Evolutionary conservation across 2,888 invertebrate genomes (phyloP).

Genomic region (Acrobasis consociella): DNA sequence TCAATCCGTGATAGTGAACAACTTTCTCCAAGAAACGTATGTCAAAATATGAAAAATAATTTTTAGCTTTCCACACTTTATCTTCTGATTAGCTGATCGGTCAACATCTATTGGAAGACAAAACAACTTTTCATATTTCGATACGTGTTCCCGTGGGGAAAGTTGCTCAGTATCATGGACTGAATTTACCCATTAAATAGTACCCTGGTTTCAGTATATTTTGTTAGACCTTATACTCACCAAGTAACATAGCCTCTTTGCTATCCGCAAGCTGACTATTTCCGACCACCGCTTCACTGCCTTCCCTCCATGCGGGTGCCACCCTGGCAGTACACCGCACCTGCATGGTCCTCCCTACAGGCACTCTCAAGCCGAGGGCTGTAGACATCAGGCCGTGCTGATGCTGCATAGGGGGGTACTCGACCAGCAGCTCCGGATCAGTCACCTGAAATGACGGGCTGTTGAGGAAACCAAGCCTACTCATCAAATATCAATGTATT

Average conservation of each 20-base stretch:
- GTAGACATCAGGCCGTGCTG: conserved; percentile 70
- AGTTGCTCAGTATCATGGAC: no score
- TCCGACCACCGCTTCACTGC: conserved; percentile 75
- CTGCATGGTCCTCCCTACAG: conserved; percentile 69
- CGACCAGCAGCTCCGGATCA: conserved; percentile 64
- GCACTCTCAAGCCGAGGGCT: conserved; percentile 69
- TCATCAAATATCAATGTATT: not conserved
- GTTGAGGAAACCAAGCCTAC: conserved; percentile 14
- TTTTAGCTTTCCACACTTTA: no score
- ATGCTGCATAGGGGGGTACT: conserved; percentile 70
- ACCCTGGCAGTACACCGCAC: conserved; percentile 73
- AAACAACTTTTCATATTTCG: no score
- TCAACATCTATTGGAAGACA: no score
- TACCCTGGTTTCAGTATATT: no score
- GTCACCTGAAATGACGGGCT: conserved; percentile 52
- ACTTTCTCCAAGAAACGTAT: no score
- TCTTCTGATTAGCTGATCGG: no score
- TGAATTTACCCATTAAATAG: no score
- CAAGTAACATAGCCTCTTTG: conserved; percentile 76
- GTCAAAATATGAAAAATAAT: no score
- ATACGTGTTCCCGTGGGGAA: no score
- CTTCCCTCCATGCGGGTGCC: conserved; percentile 74
- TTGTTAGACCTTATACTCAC: no score
- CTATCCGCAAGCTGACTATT: conserved; percentile 74
- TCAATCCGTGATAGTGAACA: no score